phyloP scores from a whole-genome alignment of 2,888 invertebrate species.

The Hedya salicella region DNA sequence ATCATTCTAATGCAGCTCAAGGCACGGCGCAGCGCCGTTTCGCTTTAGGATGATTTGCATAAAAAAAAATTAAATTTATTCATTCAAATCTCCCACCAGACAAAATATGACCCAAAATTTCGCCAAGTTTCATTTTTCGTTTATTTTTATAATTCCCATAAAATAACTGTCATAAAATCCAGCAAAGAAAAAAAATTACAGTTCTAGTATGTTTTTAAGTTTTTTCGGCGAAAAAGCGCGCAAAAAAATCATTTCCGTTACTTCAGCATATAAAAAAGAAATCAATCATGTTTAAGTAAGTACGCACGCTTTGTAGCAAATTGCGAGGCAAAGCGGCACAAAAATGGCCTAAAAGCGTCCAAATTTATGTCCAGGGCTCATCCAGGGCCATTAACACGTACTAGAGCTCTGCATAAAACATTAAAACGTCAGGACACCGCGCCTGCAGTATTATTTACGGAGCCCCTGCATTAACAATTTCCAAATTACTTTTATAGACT shows the following conservation, averaged over 20 bases:
- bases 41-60: too few relatives aligned
- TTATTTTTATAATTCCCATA: too few relatives aligned
- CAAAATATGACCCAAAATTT: too few relatives aligned
- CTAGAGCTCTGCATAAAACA: conserved; percentile 78
- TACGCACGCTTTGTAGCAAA: conserved; percentile 58
- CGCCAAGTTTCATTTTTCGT: too few relatives aligned
- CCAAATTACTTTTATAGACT: conserved; percentile 68
- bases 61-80: too few relatives aligned
- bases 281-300: conserved; percentile 35
- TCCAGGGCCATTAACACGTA: conserved; percentile 78
- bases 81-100: too few relatives aligned
- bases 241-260: background rate
- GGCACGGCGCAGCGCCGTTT: too few relatives aligned
- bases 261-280: conserved; percentile 14
- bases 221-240: background rate
- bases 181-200: too few relatives aligned
- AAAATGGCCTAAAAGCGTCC: conserved; percentile 72
- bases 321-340: conserved; percentile 67
- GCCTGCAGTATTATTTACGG: conserved; percentile 76
- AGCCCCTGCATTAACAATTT: conserved; percentile 69
- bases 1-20: too few relatives aligned
- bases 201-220: background rate
- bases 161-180: too few relatives aligned
- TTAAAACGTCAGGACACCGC: conserved; percentile 72
- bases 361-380: conserved; percentile 77